Percentiles rank a stretch among this genome's conserved stretches.
These are phyloP conservation scores for Gila robusta DNA, from an alignment of 2,797 vertebrate genomes.

Conservation along the genomic window DNA sequence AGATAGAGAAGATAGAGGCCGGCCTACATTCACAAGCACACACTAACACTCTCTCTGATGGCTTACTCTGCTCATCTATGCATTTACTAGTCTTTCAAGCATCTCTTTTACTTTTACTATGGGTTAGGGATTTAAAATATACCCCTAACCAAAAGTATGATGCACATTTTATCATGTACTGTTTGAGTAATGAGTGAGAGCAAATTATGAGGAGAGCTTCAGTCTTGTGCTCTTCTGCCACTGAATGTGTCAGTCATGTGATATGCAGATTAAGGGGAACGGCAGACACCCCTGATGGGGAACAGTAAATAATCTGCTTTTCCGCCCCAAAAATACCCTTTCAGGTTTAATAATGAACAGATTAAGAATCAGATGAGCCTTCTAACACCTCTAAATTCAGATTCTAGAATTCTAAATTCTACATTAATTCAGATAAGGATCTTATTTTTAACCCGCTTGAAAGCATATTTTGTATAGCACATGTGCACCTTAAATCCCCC, in stretches of 20 bases:
- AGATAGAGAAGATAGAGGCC: neutral
- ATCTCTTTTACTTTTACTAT: neutral
- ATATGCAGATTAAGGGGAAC: neutral
- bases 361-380: neutral
- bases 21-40: neutral
- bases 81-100: neutral
- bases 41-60: neutral
- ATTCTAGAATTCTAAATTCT: no score
- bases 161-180: neutral
- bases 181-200: neutral
- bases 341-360: slow-evolving; percentile 16
- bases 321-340: neutral
- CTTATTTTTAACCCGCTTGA: neutral
- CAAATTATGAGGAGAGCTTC: neutral
- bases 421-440: neutral
- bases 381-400: slow-evolving; percentile 18
- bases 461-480: neutral
- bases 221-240: neutral
- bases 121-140: neutral
- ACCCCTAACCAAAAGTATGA: neutral
- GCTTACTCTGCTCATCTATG: neutral
- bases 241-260: slow-evolving; percentile 3
- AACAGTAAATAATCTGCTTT: neutral
- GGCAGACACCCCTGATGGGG: neutral
- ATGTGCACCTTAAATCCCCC: neutral